Conservation (phyloP, 2,113 vertebrate species). For the Odontophorus gujanensis region DNA sequence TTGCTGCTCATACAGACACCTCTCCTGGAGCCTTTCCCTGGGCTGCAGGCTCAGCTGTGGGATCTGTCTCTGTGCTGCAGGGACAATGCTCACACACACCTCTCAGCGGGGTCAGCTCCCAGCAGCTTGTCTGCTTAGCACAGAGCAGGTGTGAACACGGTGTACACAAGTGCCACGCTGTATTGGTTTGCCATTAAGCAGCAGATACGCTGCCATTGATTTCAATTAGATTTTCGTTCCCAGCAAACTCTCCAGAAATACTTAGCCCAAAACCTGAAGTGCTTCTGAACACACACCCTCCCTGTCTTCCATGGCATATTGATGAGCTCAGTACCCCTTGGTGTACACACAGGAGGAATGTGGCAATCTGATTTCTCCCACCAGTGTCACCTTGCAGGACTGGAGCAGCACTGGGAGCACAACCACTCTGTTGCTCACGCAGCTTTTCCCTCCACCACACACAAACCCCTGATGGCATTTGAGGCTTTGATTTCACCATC, state of each 20-base stretch:
- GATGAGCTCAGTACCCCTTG: background rate
- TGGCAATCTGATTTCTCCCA: background rate
- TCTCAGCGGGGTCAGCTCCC: background rate
- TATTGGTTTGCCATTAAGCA: conserved; percentile 12
- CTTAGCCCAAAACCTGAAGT: conserved; percentile 8
- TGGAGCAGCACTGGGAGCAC: background rate
- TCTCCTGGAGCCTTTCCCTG: background rate
- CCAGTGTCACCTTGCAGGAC: background rate
- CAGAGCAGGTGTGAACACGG: conserved; percentile 19
- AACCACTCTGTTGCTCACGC: background rate
- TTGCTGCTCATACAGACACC: background rate
- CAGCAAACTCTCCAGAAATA: background rate
- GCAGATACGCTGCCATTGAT: conserved; percentile 31
- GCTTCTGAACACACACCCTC: background rate
- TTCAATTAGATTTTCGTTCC: conserved; percentile 25
- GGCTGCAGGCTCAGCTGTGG: accelerated
- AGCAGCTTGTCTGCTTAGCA: conserved; percentile 24
- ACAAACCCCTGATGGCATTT: background rate
- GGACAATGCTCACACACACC: background rate
- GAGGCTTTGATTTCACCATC: conserved; percentile 27
- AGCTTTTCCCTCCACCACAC: background rate
- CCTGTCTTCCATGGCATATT: background rate
- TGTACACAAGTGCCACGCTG: accelerated
- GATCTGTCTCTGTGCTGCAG: background rate
- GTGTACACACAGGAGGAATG: background rate